Evolutionary conservation across 2,888 invertebrate species (phyloP), one percentile per base, ranked within the genome.

Genomic region (Zhuqinia jingwanae): DNA sequence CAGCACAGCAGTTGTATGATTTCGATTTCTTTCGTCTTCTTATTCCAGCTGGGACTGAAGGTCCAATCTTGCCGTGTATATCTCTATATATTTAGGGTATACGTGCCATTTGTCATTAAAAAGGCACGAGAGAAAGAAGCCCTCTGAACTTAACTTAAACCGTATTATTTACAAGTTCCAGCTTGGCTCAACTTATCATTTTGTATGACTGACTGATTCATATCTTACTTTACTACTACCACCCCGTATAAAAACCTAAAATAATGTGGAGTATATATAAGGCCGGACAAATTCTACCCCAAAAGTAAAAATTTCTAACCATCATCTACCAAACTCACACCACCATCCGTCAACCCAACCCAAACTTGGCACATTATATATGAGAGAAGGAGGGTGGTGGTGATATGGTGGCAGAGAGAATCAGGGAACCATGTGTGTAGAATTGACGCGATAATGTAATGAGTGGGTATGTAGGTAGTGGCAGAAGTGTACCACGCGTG

Each of bases 1-100:
- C n/a, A n/a, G n/a, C n/a, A n/a, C n/a, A n/a, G n/a, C 78, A 79
- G 47, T 65, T 65, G 50, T 36, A 70, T 53, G 80, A 80, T 70
- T 80, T 80, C 80, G n/a, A n/a, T n/a, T n/a, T n/a, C n/a, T n/a
- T 80, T 68, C 36, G 36, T 36, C 8, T 3, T 36, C 36, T 36
- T 36, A 36, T n/a, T 15, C 53, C 25, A 76, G n/a, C n/a, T n/a
- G 42, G 42, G 36, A 15, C 25, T 11, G 42, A 10, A 30, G 5
- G 30, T 10, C 45, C 56, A n/a, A n/a, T 65, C 15, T 73, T 22
- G 8, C 36, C 36, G 8, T 36, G 36, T 36, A 36, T n/a, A n/a
- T n/a, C 36, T 36, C 8, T 36, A 8, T 36, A 8, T 53, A 58
- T 22, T 63, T 27, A 15, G 27, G n/a, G 22, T 42, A 42, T 68